Evolutionary conservation across 2,888 invertebrate species (phyloP), one percentile per base, ranked within the genome.

Genomic region (Phragmatobia fuliginosa): DNA sequence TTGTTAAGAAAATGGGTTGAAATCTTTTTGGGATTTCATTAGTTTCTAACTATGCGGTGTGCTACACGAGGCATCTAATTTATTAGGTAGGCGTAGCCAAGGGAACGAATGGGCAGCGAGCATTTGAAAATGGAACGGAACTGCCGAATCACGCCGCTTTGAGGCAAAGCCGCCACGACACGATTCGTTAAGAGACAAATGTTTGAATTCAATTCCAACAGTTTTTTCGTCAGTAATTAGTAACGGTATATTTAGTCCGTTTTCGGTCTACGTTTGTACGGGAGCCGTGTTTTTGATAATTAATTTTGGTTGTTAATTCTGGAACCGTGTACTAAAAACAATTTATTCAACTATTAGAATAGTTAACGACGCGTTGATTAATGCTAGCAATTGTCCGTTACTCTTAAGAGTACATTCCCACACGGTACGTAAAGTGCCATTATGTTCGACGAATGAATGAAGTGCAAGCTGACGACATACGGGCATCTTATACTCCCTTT

Each of bases 141-240:
- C 87, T 90, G 95, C 92, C 94, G 94, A 94, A 94, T 95, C 95
- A 95, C 92, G 92, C 89, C 83, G 92, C 95, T 94, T 94, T 94
- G 94, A 94, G 85, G 75, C 77, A 85, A 82, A 76, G 90, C 94
- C 93, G 94, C 88, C 91, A 86, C 91, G 93, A 93, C 91, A 93
- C 94, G 94, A 94, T 94, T 94, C 94, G 94, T 95, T 95, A 94
- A 84, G 93, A 95, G 93, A 94, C 94, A 95, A 95, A 94, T 94
- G 94, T 94, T 94, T 93, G 90, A 89, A 94, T 94, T 94, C 94
- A 94, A 94, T 94, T 93, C 92, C 90, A 86, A 88, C 78, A 87
- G 84, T 92, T 93, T 94, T 94, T 93, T 89, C 78, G 78, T 72
- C 62, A 77, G 85, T 91, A 90, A 94, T 95, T 94, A 94, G 95